A percentile compares a stretch with the other conserved stretches of the same genome.
Conservation (phyloP, 2,113 vertebrate species). For the Sporophila hypoxantha region DNA sequence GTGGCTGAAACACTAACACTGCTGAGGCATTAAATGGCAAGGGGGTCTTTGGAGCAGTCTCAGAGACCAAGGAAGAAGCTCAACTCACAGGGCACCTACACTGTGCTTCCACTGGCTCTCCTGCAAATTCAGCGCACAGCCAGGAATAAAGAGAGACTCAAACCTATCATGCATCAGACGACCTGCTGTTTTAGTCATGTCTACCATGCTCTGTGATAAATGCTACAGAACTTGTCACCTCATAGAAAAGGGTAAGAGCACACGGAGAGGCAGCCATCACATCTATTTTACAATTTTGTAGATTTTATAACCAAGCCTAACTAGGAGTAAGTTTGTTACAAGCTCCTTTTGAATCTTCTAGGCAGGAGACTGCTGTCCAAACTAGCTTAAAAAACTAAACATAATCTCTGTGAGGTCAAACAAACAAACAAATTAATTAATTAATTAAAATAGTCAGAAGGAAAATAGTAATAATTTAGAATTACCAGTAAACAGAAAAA, state of each 20-base stretch:
- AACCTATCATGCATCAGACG: rapidly evolving
- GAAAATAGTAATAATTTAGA: not conserved
- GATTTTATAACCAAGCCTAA: not conserved
- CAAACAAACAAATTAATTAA: not conserved
- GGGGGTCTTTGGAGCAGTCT: not conserved
- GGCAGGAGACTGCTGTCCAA: not conserved
- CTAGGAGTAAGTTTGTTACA: not conserved
- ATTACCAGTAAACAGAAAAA: not conserved
- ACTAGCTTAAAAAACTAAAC: not conserved
- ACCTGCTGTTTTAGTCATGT: not conserved
- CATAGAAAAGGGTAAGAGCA: not conserved
- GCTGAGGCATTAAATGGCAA: not conserved
- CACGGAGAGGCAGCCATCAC: not conserved
- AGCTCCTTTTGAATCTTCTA: not conserved
- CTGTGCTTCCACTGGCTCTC: not conserved
- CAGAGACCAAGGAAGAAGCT: not conserved
- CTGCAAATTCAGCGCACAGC: not conserved
- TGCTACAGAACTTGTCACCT: not conserved
- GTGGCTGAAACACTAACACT: not conserved
- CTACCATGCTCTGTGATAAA: not conserved
- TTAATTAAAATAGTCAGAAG: not conserved
- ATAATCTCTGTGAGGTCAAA: not conserved
- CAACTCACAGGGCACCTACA: not conserved
- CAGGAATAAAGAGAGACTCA: not conserved
- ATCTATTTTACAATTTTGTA: not conserved